Base-by-base conservation (phyloP, 2,113 vertebrate species). In the Callorhinus ursinus region DNA sequence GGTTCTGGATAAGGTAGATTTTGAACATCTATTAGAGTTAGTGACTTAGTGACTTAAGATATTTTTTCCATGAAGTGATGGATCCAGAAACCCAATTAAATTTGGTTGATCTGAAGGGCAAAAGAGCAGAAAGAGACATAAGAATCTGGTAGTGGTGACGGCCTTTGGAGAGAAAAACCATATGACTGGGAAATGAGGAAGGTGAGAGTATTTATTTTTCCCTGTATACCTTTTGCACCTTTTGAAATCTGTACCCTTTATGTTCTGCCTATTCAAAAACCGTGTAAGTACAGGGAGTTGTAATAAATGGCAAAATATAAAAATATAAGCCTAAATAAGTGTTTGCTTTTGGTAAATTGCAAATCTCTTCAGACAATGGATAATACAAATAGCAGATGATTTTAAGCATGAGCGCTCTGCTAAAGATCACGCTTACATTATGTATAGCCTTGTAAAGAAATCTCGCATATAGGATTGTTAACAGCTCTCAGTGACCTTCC, bases 331-430 rank as follows among this genome's bases (percentile, higher is more conserved):
- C 28, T 79, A 71, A 79, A 61, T 76, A 49, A 55, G 57, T 69
- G 6, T 65, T 96, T 95, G 26, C 65, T 90, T 92, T 94, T 55
- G n/a, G 61, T 95, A 76, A 95, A 92, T 57, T 86, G 18, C 12
- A 67, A 86, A 33, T 83, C 24, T 67, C 63, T 93, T 65, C 81
- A 88, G 12, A 2, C 55, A 91, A 76, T n/a, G 46, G 5, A 67
- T 55, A 93, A n/a, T 21, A 39, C 22, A 42, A 59, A 10, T 14
- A 65, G 31, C 5, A 65, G 14, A 1, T 51, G 10, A 2, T 93
- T 49, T 59, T 85, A 49, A 90, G 28, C 18, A 63, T 24, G 57
- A 95, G 61, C 51, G 72, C 21, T 61, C 24, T 53, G 59, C 36
- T 91, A 46, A 57, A 79, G 19, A 31, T 71, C 21, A 83, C 51